Evolutionary conservation across 2,888 invertebrate species (phyloP).

Genomic region (Dicranocentrus wangi): DNA sequence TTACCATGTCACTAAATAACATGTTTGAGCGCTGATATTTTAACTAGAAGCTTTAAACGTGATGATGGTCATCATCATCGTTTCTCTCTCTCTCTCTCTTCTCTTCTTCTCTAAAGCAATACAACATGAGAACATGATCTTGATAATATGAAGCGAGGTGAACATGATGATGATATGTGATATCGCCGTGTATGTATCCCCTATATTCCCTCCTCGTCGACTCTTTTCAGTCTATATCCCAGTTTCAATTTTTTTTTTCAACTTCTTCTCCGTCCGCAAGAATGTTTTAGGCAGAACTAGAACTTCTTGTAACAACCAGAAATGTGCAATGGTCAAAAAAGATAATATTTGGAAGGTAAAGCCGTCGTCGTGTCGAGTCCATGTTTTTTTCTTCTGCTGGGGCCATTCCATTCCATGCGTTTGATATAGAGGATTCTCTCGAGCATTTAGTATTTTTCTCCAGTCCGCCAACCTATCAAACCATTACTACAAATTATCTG

Average conservation of each 20-base stretch:
- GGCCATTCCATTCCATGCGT: background rate
- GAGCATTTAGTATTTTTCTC: background rate
- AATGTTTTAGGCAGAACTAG: too few species aligned
- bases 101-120: background rate
- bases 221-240: too few species aligned
- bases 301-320: background rate
- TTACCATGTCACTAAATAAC: slow-evolving; percentile 8
- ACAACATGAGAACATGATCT: slow-evolving; percentile 1
- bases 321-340: background rate
- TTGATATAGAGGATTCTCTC: too few species aligned
- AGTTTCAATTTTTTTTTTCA: too few species aligned
- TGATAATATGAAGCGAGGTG: slow-evolving; percentile 7
- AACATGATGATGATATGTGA: slow-evolving; percentile 12
- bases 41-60: slow-evolving; percentile 18
- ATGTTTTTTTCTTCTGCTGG: background rate
- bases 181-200: background rate
- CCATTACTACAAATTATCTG: slow-evolving; percentile 4
- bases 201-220: too few species aligned
- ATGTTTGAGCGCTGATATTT: slow-evolving; percentile 18
- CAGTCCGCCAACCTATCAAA: background rate
- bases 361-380: too few species aligned
- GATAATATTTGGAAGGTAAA: background rate
- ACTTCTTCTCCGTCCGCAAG: background rate
- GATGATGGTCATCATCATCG: slow-evolving; percentile 25
- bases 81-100: too few species aligned